Evolutionary conservation across 2,888 invertebrate genomes (phyloP).

Genomic region (Plutella xylostella): DNA sequence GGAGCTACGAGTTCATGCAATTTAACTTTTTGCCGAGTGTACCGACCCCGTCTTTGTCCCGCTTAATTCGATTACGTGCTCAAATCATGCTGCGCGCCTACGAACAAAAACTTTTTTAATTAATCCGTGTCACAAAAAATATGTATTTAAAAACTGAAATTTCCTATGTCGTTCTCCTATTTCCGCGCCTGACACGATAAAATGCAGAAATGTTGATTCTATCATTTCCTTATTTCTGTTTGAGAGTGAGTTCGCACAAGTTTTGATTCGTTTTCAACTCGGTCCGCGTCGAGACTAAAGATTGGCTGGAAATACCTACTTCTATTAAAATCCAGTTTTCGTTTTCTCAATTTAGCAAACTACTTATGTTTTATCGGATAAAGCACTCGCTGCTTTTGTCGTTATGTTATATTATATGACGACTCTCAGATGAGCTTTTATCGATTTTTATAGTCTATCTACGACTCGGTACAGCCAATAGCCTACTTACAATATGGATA

Average conservation of each 20-base stretch:
- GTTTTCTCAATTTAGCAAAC: not conserved
- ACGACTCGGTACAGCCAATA: not conserved
- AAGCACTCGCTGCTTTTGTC: not conserved
- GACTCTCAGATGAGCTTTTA: not conserved
- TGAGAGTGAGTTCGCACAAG: not conserved
- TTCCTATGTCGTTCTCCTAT: not conserved
- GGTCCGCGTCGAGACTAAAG: not conserved
- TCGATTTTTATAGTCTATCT: not conserved
- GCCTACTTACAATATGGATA: not conserved
- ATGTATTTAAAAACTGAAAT: not conserved
- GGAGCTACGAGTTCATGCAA: conserved; percentile 30
- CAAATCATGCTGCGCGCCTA: conserved; percentile 24
- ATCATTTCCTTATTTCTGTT: not conserved
- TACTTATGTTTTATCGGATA: not conserved
- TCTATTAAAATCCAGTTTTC: not conserved
- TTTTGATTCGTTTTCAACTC: not conserved
- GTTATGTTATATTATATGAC: not conserved
- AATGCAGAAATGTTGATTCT: not conserved
- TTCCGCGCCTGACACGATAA: not conserved
- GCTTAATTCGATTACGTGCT: conserved; percentile 38
- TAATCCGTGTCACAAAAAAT: not conserved
- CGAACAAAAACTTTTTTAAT: not conserved
- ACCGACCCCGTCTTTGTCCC: conserved; percentile 36
- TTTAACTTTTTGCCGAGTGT: conserved; percentile 46
- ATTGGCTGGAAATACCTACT: not conserved